These are phyloP conservation scores for Drosophila lacertosa DNA, from an alignment of 1,140 invertebrate genomes.

Conservation along the genomic window DNA sequence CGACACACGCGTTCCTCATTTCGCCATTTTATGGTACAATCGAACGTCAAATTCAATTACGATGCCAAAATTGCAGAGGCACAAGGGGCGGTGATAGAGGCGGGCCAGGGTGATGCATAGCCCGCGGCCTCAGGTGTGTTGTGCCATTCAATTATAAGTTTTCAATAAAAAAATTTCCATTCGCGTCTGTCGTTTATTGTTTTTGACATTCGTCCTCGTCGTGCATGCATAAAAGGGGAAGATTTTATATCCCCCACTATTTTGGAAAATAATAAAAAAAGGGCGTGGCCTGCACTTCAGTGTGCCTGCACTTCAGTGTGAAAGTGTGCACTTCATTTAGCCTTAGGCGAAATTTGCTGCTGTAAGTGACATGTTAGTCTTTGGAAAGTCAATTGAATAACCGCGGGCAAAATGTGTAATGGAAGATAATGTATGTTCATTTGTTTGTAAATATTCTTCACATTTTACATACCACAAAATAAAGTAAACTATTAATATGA, in stretches of 20 bases:
- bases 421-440: not conserved
- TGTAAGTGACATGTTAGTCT: constrained; percentile 57
- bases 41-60: constrained; percentile 79
- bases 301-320: not conserved
- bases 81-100: constrained; percentile 1
- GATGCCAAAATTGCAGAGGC: constrained; percentile 19
- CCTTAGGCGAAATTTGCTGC: constrained; percentile 15
- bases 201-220: constrained; percentile 60
- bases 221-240: constrained; percentile 9
- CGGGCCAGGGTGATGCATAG: not conserved
- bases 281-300: constrained; percentile 13
- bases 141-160: constrained; percentile 81
- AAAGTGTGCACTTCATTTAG: not conserved
- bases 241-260: not conserved
- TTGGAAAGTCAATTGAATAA: constrained; percentile 58
- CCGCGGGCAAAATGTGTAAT: not conserved
- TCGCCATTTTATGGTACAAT: constrained; percentile 37
- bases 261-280: constrained; percentile 24
- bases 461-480: too few relatives aligned
- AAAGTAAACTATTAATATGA: too few relatives aligned
- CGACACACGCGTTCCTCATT: constrained; percentile 31
- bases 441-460: too few relatives aligned
- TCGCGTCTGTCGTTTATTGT: constrained; percentile 57
- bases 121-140: constrained; percentile 68
- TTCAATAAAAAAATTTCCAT: constrained; percentile 71